Base-by-base conservation (phyloP, 1,140 invertebrate species). In the Mercenaria mercenaria region DNA sequence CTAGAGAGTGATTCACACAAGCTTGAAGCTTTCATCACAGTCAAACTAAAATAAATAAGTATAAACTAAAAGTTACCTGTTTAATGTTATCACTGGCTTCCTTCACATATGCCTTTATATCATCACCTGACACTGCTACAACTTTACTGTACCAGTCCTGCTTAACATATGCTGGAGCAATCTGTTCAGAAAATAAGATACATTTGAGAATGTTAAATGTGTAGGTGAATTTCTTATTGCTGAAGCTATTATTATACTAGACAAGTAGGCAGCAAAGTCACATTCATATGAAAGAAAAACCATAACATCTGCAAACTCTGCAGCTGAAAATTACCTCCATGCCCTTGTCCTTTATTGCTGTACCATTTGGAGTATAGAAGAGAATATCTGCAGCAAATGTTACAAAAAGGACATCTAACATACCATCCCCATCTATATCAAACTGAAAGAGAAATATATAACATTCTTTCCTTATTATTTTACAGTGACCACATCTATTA, bases 361-460 rank as follows among this genome's bases (percentile, higher is more conserved):
- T 59, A 56, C 94, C 94, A 92, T 93, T 91, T 50, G 91, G 69
- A 4, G 69, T 88, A 72, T 93, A 95, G 76, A 95, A 94, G 23
- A 93, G 59, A 11, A 95, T 76, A 64, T 95, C 94, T 32, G 93
- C 95, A 74, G 93, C 88, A 20, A 93, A 92, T 8, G 92, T 93
- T 26, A 92, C 87, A 84, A 95, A 92, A 37, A 95, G 61, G 3
- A 95, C 77, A 79, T 95, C 95, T 50, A 95, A 87, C 67, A 94
- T 89, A 0, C 95, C 95, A 95, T 95, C 93, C 34, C 92, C 92
- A 92, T 95, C 90, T 69, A 93, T 90, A 88, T 95, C 95, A 93
- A 91, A 95, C 94, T 95, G 90, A 79, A 93, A 91, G 74, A 47
- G 43, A 1, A 88, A 59, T 20, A 34, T 74, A 83, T 26, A 47